Evolutionary conservation across 2,888 invertebrate genomes (phyloP).

Genomic region (Parnassius apollo): DNA sequence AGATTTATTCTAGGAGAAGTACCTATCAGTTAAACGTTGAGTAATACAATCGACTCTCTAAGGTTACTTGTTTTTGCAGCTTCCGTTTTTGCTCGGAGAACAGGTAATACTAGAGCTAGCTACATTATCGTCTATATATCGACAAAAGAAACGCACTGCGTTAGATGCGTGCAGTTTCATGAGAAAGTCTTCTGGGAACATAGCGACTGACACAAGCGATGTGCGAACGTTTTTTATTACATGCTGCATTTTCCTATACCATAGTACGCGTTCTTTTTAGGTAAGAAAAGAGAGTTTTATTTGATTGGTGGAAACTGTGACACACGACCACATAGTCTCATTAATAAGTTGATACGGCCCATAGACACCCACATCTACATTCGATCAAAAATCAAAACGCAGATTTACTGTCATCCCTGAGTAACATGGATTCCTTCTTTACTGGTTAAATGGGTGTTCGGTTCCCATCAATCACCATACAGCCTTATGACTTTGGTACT

Average conservation of each 20-base stretch:
- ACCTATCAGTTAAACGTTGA: background rate
- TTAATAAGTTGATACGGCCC: too few relatives aligned
- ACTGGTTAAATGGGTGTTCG: too few relatives aligned
- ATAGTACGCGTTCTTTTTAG: background rate
- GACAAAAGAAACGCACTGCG: constrained; percentile 34
- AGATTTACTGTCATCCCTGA: too few relatives aligned
- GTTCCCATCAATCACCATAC: too few relatives aligned
- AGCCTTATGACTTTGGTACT: too few relatives aligned
- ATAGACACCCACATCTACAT: too few relatives aligned
- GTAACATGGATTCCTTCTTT: too few relatives aligned
- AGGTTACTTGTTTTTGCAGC: constrained; percentile 1
- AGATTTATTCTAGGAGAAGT: too few relatives aligned
- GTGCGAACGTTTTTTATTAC: constrained; percentile 10
- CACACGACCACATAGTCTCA: too few relatives aligned
- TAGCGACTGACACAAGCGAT: constrained; percentile 1
- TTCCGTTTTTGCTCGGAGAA: constrained; percentile 12
- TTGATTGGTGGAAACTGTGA: too few relatives aligned
- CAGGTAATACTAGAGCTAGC: constrained; percentile 18
- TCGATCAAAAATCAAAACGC: too few relatives aligned
- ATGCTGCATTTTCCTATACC: background rate
- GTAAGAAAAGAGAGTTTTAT: too few relatives aligned
- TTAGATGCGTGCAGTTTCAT: constrained; percentile 30
- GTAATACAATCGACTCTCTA: constrained; percentile 10
- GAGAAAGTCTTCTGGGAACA: constrained; percentile 38
- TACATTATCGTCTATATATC: constrained; percentile 24